Base-by-base conservation (phyloP, 2,797 vertebrate species). In the Tadarida brasiliensis region DNA sequence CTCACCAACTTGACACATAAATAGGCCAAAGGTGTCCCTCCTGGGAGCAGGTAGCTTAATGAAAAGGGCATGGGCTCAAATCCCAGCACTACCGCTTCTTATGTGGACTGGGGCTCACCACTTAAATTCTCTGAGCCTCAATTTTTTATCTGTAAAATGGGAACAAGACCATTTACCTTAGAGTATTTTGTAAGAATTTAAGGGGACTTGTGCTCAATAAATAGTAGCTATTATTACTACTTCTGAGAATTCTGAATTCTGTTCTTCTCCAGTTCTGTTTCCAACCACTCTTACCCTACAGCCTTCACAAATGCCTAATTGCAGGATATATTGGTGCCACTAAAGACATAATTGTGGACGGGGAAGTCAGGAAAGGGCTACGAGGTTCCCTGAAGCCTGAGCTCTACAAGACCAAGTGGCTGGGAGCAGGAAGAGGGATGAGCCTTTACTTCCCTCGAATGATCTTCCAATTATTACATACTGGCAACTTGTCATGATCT, bases 111-210 rank as follows among this genome's bases (percentile, higher is more conserved):
- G 56, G 22, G 17, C 0, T 86, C 57, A 67, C 35, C 44, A 19
- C 3, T 76, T 54, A 74, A 57, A 78, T 54, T 91, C 47, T 85
- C 47, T 78, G 57, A 92, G 22, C 28, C 33, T 71, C 12, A 70
- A 85, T 39, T 89, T n/a, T 22, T 33, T 54, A 44, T 24, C 57
- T 67, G 33, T 88, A 95, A 67, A 83, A 88, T 51, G 2, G 20
- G 49, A 78, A 47, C 2, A 26, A 44, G 59, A 77, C 9, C 35
- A 39, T 61, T 35, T 63, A 71, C n/a, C n/a, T 73, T 28, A n/a
- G 15, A 92, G 28, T n/a, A 20, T 4, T 92, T n/a, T 67, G 10
- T 73, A 93, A 87, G 68, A 78, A 90, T 54, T 80, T 77, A 77
- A n/a, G 57, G 84, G 10, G 16, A 59, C 7, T 5, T 49, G 22